Base-by-base conservation (phyloP, 2,888 invertebrate species). In the Thalpophila matura region DNA sequence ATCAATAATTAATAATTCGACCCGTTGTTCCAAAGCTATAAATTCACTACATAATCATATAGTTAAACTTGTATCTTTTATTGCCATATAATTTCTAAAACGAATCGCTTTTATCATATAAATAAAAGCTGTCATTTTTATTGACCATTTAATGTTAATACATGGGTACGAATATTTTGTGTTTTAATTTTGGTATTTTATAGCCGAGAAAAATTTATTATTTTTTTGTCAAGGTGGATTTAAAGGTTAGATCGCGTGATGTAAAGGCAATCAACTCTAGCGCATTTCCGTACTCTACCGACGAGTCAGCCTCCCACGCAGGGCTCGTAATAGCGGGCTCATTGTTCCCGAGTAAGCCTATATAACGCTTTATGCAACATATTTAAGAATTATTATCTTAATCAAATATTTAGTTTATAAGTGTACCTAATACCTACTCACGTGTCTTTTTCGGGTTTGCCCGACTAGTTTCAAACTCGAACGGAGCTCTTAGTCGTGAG, bases 341-440 rank as follows among this genome's bases (percentile, higher is more conserved):
- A 84, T 83, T 84, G 82, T 84, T 84, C 67, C 75, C 60, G 53
- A 46, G 71, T 80, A 74, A 69, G 55, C 66, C 65, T 77, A 74
- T n/a, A 69, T 69, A 69, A 71, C 46, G 16, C 35, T 51, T 60
- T 68, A 63, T 56, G 46, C 58, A 64, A 51, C 50, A 53, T 67
- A 59, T 60, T 58, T 66, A 68, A 65, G 35, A 60, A 73, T 69
- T 51, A 50, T 55, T 58, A 68, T 76, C 56, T 61, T 38, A 46
- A 67, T 73, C 72, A n/a, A n/a, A n/a, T n/a, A n/a, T n/a, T 62
- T 42, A 16, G 2, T 12, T n/a, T n/a, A n/a, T n/a, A n/a, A n/a
- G n/a, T n/a, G n/a, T n/a, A n/a, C n/a, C n/a, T n/a, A n/a, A n/a
- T n/a, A n/a, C n/a, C n/a, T n/a, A n/a, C n/a, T n/a, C n/a, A n/a